Evolutionary conservation across 2,113 vertebrate genomes (phyloP), one percentile per base, ranked within the genome.

Genomic region (Eurypyga helias): DNA sequence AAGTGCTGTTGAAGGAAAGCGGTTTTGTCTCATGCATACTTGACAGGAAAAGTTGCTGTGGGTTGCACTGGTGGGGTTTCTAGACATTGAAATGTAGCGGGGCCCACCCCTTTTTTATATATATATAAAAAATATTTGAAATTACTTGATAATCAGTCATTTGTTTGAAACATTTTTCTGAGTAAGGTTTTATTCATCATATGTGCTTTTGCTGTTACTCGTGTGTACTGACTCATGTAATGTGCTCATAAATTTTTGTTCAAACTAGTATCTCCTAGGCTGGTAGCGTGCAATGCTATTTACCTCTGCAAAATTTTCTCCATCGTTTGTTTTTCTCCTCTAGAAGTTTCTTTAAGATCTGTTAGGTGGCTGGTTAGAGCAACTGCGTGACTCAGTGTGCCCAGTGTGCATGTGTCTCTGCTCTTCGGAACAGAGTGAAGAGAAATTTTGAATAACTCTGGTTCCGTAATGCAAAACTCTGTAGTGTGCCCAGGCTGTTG

Each of bases 1-100:
- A 55, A 77, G 43, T 0, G 0, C 31, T 75, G 52, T 54, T 0
- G 1, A 75, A 72, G 83, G 60, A 81, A 89, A 78, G 65, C 0
- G 2, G 48, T 84, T 84, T 87, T 29, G 20, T 85, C 33, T 25
- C 26, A 5, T 18, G n/a, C 46, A 11, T 38, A 6, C 13, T 67
- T 64, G 57, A 75, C 43, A 90, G 62, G 24, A 80, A 21, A 48
- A 55, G 28, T 65, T 90, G 24, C 57, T 64, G 51, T 64, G 70
- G 16, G 4, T 60, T 84, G 45, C 10, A 6, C 41, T 70, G 28
- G 25, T 88, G 52, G 25, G 14, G 17, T 82, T 79, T 73, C 36
- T 61, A 64, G 31, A 26, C 14, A 10, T 24, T 81, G 33, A 84
- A 93, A 77, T 61, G 6, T 46, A 55, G 41, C 41, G 41, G 41